A percentile compares a stretch with the other conserved stretches of the same genome.
phyloP scores from a whole-genome alignment of 1,140 invertebrate species.

The Branchinecta lynchi region DNA sequence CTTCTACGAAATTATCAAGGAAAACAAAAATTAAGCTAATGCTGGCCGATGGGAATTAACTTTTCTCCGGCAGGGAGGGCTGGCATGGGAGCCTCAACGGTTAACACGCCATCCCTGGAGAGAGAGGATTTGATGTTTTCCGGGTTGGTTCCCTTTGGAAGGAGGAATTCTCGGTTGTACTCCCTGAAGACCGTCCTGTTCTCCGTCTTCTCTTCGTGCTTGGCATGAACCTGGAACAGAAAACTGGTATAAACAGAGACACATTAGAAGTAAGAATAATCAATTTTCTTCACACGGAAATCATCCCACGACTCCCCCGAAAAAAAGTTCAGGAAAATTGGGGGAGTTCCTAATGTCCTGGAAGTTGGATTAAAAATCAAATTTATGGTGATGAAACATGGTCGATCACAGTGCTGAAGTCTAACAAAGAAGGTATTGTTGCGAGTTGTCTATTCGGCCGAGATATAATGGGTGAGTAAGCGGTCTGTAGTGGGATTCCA shows the following conservation, averaged over 20 bases:
- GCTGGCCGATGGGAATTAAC: slow-evolving; percentile 59
- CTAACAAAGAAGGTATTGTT: too few relatives aligned
- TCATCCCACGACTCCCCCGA: neutral
- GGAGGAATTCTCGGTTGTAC: slow-evolving; percentile 85
- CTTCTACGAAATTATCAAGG: too few relatives aligned
- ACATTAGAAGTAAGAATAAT: slow-evolving; percentile 14
- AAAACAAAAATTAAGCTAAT: slow-evolving; percentile 30
- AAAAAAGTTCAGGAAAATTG: neutral
- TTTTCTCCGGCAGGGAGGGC: slow-evolving; percentile 51
- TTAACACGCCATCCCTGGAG: slow-evolving; percentile 54
- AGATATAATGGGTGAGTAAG: too few relatives aligned
- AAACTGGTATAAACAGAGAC: slow-evolving; percentile 18
- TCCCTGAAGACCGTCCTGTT: slow-evolving; percentile 86
- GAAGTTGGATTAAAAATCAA: too few relatives aligned
- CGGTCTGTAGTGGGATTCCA: too few relatives aligned
- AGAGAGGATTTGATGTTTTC: slow-evolving; percentile 51
- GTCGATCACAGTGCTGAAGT: too few relatives aligned
- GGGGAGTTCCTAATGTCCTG: too few relatives aligned
- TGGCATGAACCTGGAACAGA: slow-evolving; percentile 69
- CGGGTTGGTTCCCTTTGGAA: slow-evolving; percentile 83
- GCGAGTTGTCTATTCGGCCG: too few relatives aligned
- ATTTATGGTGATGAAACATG: too few relatives aligned
- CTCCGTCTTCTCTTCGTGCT: slow-evolving; percentile 88
- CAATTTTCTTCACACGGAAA: neutral
- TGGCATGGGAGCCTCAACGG: slow-evolving; percentile 80